Conservation (phyloP, 1,140 invertebrate genomes). For the Drosophila ercepeae region DNA sequence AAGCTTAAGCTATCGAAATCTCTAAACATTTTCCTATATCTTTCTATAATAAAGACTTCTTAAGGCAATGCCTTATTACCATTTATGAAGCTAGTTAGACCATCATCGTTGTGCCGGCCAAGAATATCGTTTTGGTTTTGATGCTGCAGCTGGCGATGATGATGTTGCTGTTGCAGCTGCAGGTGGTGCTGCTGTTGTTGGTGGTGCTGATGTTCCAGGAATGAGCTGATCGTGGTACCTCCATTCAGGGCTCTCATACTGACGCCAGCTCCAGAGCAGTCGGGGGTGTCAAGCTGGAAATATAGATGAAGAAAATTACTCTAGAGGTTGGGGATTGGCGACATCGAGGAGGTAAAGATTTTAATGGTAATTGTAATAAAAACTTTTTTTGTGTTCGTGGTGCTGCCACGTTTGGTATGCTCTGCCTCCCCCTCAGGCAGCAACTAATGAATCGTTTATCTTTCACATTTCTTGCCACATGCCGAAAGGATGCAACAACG, state of each 20-base stretch:
- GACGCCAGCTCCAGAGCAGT: conserved; percentile 52
- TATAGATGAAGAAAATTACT: not conserved
- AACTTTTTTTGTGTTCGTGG: too few relatives aligned
- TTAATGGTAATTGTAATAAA: conserved; percentile 64
- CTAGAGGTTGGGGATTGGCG: conserved; percentile 4
- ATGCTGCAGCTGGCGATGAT: conserved; percentile 23
- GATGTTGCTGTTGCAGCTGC: conserved; percentile 42
- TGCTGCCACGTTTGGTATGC: too few relatives aligned
- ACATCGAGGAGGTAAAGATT: conserved; percentile 27
- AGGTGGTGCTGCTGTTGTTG: conserved; percentile 37
- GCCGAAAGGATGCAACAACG: conserved; percentile 58
- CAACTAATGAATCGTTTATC: conserved; percentile 81
- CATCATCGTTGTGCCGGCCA: conserved; percentile 58
- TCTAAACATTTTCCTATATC: too few relatives aligned
- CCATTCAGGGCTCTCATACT: conserved; percentile 70
- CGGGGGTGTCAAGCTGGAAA: conserved; percentile 70
- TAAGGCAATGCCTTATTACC: conserved; percentile 46
- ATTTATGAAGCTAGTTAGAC: conserved; percentile 72
- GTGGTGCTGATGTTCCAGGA: conserved; percentile 81
- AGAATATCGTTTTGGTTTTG: conserved; percentile 47
- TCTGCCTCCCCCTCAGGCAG: conserved; percentile 11
- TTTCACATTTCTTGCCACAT: conserved; percentile 78
- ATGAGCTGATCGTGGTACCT: conserved; percentile 83
- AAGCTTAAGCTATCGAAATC: too few relatives aligned
- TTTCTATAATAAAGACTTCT: too few relatives aligned